Evolutionary conservation across 2,113 vertebrate genomes (phyloP).

Genomic region (Phasianus colchicus): DNA sequence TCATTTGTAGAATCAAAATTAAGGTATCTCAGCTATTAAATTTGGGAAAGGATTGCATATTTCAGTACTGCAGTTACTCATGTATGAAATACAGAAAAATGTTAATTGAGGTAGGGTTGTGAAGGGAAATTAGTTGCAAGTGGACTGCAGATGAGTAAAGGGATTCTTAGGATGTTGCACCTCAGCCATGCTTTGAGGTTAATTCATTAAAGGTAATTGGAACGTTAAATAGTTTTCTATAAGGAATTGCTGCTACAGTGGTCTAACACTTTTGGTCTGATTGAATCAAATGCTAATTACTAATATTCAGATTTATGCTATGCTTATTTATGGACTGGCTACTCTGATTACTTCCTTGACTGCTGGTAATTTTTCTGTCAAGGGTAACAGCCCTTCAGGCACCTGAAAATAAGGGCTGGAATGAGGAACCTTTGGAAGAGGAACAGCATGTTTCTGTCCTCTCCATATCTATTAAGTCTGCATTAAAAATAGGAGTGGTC

Average conservation of each 20-base stretch:
- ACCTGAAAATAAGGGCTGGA: neutral
- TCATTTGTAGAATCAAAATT: slow-evolving; percentile 58
- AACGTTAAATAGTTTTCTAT: slow-evolving; percentile 55
- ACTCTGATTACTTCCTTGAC: slow-evolving; percentile 35
- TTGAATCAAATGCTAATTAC: slow-evolving; percentile 53
- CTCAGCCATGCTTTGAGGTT: slow-evolving; percentile 26
- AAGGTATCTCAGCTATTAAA: slow-evolving; percentile 49
- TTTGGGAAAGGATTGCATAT: slow-evolving; percentile 28
- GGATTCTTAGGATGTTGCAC: slow-evolving; percentile 26
- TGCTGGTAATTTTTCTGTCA: slow-evolving; percentile 16
- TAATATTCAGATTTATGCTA: slow-evolving; percentile 53
- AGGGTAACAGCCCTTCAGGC: neutral
- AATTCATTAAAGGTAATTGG: slow-evolving; percentile 58
- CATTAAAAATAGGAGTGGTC: neutral
- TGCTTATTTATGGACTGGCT: slow-evolving; percentile 48
- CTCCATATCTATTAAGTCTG: neutral
- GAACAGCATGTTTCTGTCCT: neutral
- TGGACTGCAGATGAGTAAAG: slow-evolving; percentile 61
- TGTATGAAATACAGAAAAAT: slow-evolving; percentile 71
- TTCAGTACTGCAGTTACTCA: slow-evolving; percentile 35
- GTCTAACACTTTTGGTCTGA: slow-evolving; percentile 3
- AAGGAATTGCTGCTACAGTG: neutral
- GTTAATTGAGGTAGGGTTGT: slow-evolving; percentile 38
- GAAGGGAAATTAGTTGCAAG: slow-evolving; percentile 58
- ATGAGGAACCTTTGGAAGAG: neutral